phyloP scores from a whole-genome alignment of 2,797 vertebrate genomes.

The Octomys mimax region DNA sequence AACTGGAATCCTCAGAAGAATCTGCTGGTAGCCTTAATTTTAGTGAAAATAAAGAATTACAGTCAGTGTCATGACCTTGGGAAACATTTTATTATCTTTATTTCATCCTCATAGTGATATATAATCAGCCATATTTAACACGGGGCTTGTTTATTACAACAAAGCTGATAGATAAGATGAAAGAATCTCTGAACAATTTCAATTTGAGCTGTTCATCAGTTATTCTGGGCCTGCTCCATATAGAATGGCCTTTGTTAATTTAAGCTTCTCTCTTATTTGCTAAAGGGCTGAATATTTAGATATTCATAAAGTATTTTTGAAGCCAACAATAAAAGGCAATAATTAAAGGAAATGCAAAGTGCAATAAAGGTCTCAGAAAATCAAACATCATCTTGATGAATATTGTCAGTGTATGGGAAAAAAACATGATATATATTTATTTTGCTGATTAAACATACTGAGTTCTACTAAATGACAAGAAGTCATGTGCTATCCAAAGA shows the following conservation, averaged over 20 bases:
- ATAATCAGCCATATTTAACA: conserved; percentile 17
- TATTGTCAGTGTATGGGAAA: conserved; percentile 46
- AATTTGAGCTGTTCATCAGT: conserved; percentile 56
- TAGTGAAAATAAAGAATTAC: conserved; percentile 46
- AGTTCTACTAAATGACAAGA: conserved; percentile 73
- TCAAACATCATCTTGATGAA: conserved; percentile 59
- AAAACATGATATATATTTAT: conserved; percentile 73
- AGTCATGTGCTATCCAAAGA: background rate
- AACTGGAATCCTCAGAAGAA: conserved; percentile 35
- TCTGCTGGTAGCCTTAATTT: conserved; percentile 66
- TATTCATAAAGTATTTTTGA: conserved; percentile 39
- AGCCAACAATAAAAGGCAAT: conserved; percentile 64
- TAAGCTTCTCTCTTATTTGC: conserved; percentile 23
- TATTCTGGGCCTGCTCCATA: background rate
- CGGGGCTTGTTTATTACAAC: conserved; percentile 52
- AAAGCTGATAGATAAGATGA: conserved; percentile 65
- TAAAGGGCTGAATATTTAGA: conserved; percentile 62
- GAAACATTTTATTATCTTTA: conserved; percentile 60
- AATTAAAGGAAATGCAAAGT: conserved; percentile 66
- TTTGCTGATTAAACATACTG: conserved; percentile 65
- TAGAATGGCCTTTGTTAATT: conserved; percentile 41
- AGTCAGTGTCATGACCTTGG: conserved; percentile 50
- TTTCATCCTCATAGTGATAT: conserved; percentile 39
- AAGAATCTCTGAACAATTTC: conserved; percentile 57
- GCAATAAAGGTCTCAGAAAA: conserved; percentile 59